Conservation (phyloP, 2,888 invertebrate species). For the Drosophila austrosaltans region DNA sequence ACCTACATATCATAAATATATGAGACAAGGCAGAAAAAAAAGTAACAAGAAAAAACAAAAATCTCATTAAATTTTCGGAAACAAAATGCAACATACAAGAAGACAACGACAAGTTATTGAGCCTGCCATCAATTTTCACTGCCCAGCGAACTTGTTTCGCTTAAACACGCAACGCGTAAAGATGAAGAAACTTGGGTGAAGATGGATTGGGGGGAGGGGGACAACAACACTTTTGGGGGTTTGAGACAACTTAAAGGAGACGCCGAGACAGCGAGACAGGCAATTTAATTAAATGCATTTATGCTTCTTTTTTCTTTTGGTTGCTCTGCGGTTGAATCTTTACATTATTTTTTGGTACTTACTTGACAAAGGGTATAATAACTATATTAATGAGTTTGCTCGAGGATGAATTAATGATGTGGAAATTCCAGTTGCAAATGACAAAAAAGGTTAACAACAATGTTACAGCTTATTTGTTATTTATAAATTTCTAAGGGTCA, state of each 20-base stretch:
- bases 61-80: constrained; percentile 69
- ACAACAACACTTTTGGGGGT: background rate
- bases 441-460: too few relatives aligned
- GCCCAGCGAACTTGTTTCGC: constrained; percentile 56
- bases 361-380: constrained; percentile 8
- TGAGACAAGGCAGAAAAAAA: constrained; percentile 39
- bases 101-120: constrained; percentile 50
- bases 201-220: background rate
- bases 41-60: constrained; percentile 46
- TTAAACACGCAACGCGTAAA: constrained; percentile 42
- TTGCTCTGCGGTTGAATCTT: constrained; percentile 40
- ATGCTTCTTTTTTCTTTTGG: constrained; percentile 37
- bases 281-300: constrained; percentile 73
- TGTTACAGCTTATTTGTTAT: too few relatives aligned
- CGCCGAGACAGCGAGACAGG: constrained; percentile 32
- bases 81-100: constrained; percentile 38
- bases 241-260: background rate
- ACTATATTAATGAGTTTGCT: background rate
- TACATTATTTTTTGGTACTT: constrained; percentile 16
- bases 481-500: too few relatives aligned
- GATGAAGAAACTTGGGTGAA: constrained; percentile 34
- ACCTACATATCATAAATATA: constrained; percentile 60
- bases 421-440: too few relatives aligned
- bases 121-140: constrained; percentile 68
- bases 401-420: too few relatives aligned